Base-by-base conservation (phyloP, 2,888 invertebrate genomes). In the Tenthredo amoena region DNA sequence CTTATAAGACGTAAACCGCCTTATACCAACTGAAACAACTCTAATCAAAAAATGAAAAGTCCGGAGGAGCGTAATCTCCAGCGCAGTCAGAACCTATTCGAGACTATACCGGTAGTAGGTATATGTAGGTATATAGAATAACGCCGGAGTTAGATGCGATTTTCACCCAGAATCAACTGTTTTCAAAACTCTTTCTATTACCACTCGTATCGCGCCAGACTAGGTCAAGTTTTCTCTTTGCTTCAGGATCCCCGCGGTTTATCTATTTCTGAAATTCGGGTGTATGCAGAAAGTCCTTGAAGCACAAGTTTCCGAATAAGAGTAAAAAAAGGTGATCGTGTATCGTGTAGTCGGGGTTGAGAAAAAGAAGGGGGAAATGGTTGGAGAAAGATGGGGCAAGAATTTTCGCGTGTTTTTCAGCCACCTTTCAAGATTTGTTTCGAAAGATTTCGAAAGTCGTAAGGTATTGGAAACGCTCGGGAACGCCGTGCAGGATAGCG, bases 1-100 rank as follows among this genome's bases (percentile, higher is more conserved):
- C 92, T 93, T 91, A 91, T 92, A 92, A 92, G 91, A 91, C 92
- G 91, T 90, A 90, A 91, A 90, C 89, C 90, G 89, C 89, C 90
- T 90, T 88, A 72, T 77, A 89, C 87, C 83, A 47, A 37, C 79
- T 74, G 87, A 87, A 85, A 79, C 65, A 79, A 58, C 74, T 85
- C 68, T 85, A 79, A 85, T 85, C 85, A 79, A 79, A 79, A 84
- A 85, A 85, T 79, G 85, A 85, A 79, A 79, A 85, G 85, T 85
- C 79, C 55, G 34, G 76, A 43, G 10, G 84, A 47, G 72, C 84
- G 83, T 83, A 83, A 83, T 83, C 47, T 82, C 15, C n/a, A n/a
- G 82, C 82, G 18, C 37, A 79, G 79, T 79, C 79, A 55, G 79
- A 79, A 79, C 79, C 81, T 81, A 58, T 62, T 81, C 50, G 2